Conservation (phyloP, 2,888 invertebrate species). For the Polyploca ridens region DNA sequence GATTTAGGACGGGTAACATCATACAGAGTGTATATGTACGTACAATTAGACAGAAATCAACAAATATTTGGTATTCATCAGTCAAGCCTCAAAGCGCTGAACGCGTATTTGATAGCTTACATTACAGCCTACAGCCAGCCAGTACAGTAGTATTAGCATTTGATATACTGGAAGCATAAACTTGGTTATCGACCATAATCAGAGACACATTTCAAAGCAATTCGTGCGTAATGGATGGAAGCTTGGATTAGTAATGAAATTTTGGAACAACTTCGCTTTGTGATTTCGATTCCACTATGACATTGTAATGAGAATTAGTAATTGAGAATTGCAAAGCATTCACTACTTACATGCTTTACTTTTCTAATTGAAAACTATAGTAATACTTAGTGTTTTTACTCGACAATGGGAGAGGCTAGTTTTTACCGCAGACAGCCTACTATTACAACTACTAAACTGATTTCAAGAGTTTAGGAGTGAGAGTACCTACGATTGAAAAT, state of each 20-base stretch:
- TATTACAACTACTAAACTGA: no score
- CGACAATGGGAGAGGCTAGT: not conserved
- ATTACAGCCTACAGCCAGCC: no score
- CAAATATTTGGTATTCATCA: not conserved
- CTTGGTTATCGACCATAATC: slow-evolving; percentile 26
- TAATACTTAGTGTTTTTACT: not conserved
- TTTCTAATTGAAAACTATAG: no score
- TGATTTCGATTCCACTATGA: not conserved
- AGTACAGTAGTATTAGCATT: slow-evolving; percentile 1
- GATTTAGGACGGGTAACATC: no score
- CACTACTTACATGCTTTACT: no score
- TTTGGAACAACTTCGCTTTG: not conserved
- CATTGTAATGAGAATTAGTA: not conserved
- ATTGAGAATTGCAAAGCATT: no score
- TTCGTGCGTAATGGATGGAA: slow-evolving; percentile 34
- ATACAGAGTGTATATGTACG: no score
- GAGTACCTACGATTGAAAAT: no score
- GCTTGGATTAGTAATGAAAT: slow-evolving; percentile 22
- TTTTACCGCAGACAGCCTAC: no score
- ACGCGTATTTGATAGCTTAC: slow-evolving; percentile 14
- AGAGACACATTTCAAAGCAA: slow-evolving; percentile 20
- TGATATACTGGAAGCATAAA: slow-evolving; percentile 7
- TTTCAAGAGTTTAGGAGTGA: no score
- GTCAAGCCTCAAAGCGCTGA: not conserved
- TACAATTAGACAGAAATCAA: no score